Conservation (phyloP, 1,140 invertebrate genomes). For the Drosophila leontia region DNA sequence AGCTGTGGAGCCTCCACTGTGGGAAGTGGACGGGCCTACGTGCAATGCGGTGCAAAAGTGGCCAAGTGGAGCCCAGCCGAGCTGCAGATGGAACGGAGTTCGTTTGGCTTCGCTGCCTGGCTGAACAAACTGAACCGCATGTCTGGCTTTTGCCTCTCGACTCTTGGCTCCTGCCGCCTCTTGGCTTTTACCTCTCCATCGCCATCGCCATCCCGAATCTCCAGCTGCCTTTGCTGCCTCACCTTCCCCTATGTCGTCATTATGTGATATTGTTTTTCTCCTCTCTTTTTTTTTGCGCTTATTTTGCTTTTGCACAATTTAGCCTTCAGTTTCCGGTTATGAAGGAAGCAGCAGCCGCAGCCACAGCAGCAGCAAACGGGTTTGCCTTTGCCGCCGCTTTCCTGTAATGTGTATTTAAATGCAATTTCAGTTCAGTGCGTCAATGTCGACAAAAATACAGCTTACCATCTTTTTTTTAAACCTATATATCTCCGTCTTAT, state of each 20-base stretch:
- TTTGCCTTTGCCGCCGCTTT: conserved; percentile 38
- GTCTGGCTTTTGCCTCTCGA: conserved; percentile 38
- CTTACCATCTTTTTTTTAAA: not conserved
- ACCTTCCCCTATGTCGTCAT: conserved; percentile 39
- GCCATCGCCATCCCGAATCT: conserved; percentile 24
- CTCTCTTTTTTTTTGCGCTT: conserved; percentile 50
- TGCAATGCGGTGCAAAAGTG: conserved; percentile 38
- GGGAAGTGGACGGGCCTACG: conserved; percentile 56
- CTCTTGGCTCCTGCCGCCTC: conserved; percentile 28
- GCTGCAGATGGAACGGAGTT: conserved; percentile 46
- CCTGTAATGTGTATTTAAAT: conserved; percentile 68
- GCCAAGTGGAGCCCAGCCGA: conserved; percentile 37
- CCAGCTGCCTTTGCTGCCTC: conserved; percentile 44
- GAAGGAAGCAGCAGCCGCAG: conserved; percentile 70
- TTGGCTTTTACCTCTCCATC: conserved; percentile 37
- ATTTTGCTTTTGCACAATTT: conserved; percentile 72
- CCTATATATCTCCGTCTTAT: conserved; percentile 18
- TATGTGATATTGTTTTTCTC: conserved; percentile 39
- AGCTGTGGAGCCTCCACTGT: conserved; percentile 32
- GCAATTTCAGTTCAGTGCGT: conserved; percentile 74
- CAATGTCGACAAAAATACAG: conserved; percentile 57
- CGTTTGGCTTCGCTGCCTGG: conserved; percentile 51
- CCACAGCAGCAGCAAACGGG: conserved; percentile 9
- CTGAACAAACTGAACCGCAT: conserved; percentile 39
- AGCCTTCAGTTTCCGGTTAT: conserved; percentile 84